A percentile compares a stretch with the other conserved stretches of the same genome.
Conservation (phyloP, 2,888 invertebrate species). For the Thera obeliscata region DNA sequence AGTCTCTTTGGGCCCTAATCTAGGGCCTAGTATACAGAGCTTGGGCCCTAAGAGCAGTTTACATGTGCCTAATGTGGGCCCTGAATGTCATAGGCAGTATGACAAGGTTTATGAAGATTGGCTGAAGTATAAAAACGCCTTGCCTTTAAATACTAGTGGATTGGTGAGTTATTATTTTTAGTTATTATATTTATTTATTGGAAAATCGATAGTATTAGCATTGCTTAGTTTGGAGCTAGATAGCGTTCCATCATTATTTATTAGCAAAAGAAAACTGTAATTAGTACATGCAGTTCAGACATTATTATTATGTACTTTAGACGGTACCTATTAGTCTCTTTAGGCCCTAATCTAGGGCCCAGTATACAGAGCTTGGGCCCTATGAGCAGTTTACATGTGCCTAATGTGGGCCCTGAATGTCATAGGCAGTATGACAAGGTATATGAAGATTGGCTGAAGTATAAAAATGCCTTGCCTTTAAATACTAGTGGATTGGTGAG, state of each 20-base stretch:
- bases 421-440: constrained; percentile 76
- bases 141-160: constrained; percentile 75
- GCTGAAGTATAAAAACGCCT: constrained; percentile 81
- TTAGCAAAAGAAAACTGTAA: no score
- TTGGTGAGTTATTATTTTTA: constrained; percentile 59
- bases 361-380: constrained; percentile 61
- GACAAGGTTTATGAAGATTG: constrained; percentile 82
- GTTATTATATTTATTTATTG: no score
- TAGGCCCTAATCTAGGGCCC: constrained; percentile 35
- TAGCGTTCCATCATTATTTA: no score
- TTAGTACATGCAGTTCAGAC: no score
- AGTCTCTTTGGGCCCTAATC: constrained; percentile 16
- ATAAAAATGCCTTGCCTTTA: constrained; percentile 77
- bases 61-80: constrained; percentile 54
- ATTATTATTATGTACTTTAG: no score
- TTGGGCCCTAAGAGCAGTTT: constrained; percentile 60
- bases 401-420: constrained; percentile 59
- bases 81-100: constrained; percentile 70
- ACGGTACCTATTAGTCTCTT: no score
- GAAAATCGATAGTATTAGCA: no score
- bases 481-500: constrained; percentile 78
- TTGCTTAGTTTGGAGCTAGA: no score
- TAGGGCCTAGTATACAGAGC: constrained; percentile 53
- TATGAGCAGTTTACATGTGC: constrained; percentile 58
- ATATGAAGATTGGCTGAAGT: constrained; percentile 83